Conservation (phyloP, 2,888 invertebrate species). For the Xestia xanthographa region DNA sequence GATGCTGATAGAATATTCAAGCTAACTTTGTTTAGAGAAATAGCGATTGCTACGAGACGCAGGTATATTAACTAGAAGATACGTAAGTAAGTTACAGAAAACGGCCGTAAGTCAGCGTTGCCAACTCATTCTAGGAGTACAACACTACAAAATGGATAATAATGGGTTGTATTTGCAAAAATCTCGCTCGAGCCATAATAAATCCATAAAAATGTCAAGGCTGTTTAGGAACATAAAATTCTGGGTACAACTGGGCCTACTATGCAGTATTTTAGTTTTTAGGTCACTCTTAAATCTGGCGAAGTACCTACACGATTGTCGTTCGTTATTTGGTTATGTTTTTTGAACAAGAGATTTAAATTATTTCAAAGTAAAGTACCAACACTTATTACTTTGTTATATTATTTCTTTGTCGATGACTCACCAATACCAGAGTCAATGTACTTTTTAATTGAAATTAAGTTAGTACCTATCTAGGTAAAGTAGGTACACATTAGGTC, state of each 20-base stretch:
- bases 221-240: neutral
- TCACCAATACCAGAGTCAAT: neutral
- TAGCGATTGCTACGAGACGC: too few species aligned
- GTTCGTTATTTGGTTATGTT: neutral
- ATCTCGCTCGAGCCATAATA: neutral
- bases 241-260: neutral
- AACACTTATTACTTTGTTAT: neutral
- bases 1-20: too few species aligned
- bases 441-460: conserved; percentile 5
- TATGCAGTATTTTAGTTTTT: conserved; percentile 9
- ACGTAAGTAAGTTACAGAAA: too few species aligned
- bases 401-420: neutral
- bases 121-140: neutral
- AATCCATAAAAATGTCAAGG: conserved; percentile 28
- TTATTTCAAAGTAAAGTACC: neutral
- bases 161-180: neutral
- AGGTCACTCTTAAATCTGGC: neutral
- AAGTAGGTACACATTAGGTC: too few species aligned
- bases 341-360: neutral
- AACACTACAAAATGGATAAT: neutral
- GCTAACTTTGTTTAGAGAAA: too few species aligned
- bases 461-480: neutral
- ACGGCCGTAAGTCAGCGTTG: neutral
- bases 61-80: too few species aligned
- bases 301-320: neutral